Evolutionary conservation across 1,140 invertebrate species (phyloP), one percentile per base, ranked within the genome.

Genomic region (Metaphire vulgaris): DNA sequence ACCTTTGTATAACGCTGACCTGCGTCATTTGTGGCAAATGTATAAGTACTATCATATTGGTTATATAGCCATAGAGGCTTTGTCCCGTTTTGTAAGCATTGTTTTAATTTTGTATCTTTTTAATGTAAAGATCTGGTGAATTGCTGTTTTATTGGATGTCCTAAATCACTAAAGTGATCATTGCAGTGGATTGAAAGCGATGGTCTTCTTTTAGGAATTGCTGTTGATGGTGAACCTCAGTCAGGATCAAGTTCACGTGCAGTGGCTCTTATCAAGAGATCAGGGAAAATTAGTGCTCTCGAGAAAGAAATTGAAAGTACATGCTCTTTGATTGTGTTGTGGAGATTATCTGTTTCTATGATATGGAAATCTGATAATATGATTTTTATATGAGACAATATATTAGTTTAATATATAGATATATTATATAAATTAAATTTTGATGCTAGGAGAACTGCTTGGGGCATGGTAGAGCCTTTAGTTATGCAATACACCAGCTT

Each of bases 221-320:
- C 96, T 32, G 89, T 99, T 81, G 97, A 99, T 87, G 89, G 90
- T 2, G 81, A 80, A 34, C 80, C 81, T 16, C 66, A 68, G 79
- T 29, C 41, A 28, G 56, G 74, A 85, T 89, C 41, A 89, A 91
- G 84, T 88, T 90, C 71, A 90, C 77, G 81, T 73, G 89, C 92
- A 78, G 94, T 97, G 75, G 87, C 90, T 66, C 90, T 99, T 79
- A 90, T 99, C 79, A 96, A 96, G 86, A 92, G 92, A 83, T 91
- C 90, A 70, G 98, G 98, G 80, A 99, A 99, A 89, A 97, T 99
- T 64, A 91, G 92, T 81, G 90, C 91, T 15, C 89, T 99, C 2
- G 92, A 97, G 84, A 92, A 98, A 81, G 91, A 93, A 85, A 92
- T 99, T 74, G 88, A 91, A 81, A 87, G 91, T 84, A 88, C 90